phyloP scores from a whole-genome alignment of 2,113 vertebrate species.

The Crotalus helleri region DNA sequence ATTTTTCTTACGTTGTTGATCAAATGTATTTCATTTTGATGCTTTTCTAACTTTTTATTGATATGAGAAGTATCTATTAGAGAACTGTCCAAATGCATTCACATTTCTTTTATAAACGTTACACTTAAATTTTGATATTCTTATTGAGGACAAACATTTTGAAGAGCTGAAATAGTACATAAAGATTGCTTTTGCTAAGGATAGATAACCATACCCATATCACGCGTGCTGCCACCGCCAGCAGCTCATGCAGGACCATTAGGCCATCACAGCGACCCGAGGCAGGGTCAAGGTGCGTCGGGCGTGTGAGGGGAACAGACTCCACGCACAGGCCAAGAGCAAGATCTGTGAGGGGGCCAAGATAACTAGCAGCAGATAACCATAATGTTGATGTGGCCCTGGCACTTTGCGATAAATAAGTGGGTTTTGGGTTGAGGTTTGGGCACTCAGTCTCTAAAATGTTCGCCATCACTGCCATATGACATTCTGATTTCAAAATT shows the following conservation, averaged over 20 bases:
- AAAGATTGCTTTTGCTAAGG: neutral
- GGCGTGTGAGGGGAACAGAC: too few relatives aligned
- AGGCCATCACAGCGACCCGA: too few relatives aligned
- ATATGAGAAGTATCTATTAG: neutral
- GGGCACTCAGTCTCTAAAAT: too few relatives aligned
- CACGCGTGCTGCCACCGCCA: too few relatives aligned
- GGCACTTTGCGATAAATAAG: too few relatives aligned
- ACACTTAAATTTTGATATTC: neutral
- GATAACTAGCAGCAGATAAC: too few relatives aligned
- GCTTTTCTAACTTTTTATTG: rapidly evolving
- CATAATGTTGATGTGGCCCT: too few relatives aligned
- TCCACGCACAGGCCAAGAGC: too few relatives aligned
- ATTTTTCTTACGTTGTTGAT: neutral
- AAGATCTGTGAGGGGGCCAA: too few relatives aligned
- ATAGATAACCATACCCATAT: neutral
- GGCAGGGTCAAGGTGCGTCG: too few relatives aligned
- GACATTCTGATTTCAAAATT: neutral
- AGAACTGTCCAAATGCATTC: neutral
- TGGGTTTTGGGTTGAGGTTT: too few relatives aligned
- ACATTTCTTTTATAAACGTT: neutral
- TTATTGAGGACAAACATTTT: neutral
- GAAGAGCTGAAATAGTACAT: rapidly evolving
- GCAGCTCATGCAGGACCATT: too few relatives aligned
- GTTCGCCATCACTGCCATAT: neutral
- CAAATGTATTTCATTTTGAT: neutral